Evolutionary conservation across 1,140 invertebrate genomes (phyloP), one percentile per base, ranked within the genome.

Genomic region (Trichomalopsis sarcophagae): DNA sequence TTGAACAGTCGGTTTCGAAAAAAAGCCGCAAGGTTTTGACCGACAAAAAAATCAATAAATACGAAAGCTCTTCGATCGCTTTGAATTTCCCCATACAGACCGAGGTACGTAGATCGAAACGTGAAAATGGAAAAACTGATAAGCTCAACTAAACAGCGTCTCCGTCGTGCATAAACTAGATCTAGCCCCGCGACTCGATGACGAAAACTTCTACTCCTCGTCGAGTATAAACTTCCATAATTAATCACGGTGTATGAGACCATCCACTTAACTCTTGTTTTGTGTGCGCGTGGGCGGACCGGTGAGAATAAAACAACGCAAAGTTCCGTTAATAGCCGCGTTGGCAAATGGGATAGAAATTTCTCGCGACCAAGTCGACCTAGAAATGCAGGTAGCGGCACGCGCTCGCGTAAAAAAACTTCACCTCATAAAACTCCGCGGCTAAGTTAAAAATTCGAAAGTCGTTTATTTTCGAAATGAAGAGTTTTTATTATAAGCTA

Each of bases 301-400:
- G 77, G n/a, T 62, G 9, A 66, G 66, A 66, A 77, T 62, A 62
- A 62, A 62, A 62, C 55, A n/a, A n/a, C 21, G 55, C 55, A 36
- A 30, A 79, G 50, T 79, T 79, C 2, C 40, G 5, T 44, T 47
- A 44, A 80, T 33, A 69, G 62, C 17, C 27, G 30, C 10, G 55
- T 66, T 36, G 77, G 50, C 50, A 66, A 66, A 78, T 78, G 50
- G 30, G 47, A 66, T 78, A 66, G 69, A 80, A 80, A 80, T 80
- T 80, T 27, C 66, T 23, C 2, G 55, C 23, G 17, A 69, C 62
- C 62, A 69, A 80, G 78, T 40, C 66, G 76, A 78, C 76, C 76
- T 78, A 78, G 1, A 66, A 78, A 33, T 30, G 47, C 40, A 76
- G 5, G n/a, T 4, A 21, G 40, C 0, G 14, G 62, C 21, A 71